These are phyloP conservation scores for Diarsia mendica DNA, from an alignment of 2,888 invertebrate species.

Conservation along the genomic window DNA sequence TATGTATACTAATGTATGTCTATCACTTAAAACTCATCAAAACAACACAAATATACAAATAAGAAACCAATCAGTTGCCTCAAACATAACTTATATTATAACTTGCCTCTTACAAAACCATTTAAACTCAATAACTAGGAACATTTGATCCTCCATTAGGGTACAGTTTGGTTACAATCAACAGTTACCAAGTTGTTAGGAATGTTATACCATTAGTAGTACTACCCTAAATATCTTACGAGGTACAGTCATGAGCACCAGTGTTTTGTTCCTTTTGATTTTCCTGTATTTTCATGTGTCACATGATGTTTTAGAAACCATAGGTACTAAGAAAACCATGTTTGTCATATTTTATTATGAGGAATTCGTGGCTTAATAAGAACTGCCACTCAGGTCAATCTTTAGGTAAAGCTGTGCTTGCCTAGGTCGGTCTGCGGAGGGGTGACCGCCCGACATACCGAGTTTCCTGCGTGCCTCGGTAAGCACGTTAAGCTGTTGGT, in stretches of 20 bases:
- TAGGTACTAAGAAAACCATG: neutral
- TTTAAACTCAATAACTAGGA: neutral
- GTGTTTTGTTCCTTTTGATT: neutral
- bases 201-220: conserved; percentile 1
- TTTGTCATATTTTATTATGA: too few species aligned
- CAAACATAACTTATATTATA: neutral
- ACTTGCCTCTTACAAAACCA: neutral
- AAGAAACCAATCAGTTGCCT: neutral
- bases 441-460: too few species aligned
- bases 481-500: too few species aligned
- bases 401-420: too few species aligned
- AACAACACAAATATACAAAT: neutral
- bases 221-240: neutral
- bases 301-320: neutral
- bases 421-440: too few species aligned
- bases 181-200: neutral
- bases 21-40: neutral
- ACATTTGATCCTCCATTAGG: conserved; percentile 1
- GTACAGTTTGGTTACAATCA: neutral
- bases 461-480: too few species aligned
- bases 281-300: neutral
- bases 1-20: neutral
- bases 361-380: too few species aligned
- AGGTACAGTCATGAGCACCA: neutral
- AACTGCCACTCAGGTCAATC: too few species aligned